These are phyloP conservation scores for Gonioctena quinquepunctata DNA, from an alignment of 1,140 invertebrate species.

Conservation along the genomic window DNA sequence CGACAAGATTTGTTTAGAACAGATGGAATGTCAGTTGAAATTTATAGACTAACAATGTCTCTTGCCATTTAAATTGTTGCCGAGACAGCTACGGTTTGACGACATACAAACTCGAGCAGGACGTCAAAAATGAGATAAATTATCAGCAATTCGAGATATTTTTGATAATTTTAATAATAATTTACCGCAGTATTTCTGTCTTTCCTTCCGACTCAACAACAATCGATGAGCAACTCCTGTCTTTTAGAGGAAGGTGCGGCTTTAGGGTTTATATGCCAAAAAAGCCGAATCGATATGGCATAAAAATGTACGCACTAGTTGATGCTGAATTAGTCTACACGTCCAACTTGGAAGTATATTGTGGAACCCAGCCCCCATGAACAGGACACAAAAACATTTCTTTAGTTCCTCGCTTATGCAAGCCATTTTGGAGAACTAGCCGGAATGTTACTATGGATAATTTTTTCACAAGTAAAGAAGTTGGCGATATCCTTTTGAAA, in stretches of 20 bases:
- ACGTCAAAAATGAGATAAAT: background rate
- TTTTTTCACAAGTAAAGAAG: conserved; percentile 1
- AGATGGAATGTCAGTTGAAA: background rate
- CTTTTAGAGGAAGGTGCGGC: no score
- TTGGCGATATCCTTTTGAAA: background rate
- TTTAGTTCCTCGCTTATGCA: background rate
- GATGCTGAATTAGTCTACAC: background rate
- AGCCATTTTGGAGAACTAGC: background rate
- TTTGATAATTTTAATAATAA: background rate
- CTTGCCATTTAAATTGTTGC: background rate
- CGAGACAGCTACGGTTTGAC: background rate
- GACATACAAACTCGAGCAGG: background rate
- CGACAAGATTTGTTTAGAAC: background rate
- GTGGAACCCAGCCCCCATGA: background rate
- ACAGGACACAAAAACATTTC: background rate
- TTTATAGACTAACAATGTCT: background rate
- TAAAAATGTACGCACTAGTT: background rate
- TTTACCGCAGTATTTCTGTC: background rate
- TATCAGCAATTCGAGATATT: background rate
- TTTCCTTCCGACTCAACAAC: background rate
- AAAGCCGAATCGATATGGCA: background rate
- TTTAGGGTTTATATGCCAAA: no score
- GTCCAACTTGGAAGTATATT: background rate
- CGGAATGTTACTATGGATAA: conserved; percentile 10
- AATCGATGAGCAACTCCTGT: background rate